Evolutionary conservation across 2,113 vertebrate species (phyloP), one percentile per base, ranked within the genome.

Genomic region (Rana temporaria): DNA sequence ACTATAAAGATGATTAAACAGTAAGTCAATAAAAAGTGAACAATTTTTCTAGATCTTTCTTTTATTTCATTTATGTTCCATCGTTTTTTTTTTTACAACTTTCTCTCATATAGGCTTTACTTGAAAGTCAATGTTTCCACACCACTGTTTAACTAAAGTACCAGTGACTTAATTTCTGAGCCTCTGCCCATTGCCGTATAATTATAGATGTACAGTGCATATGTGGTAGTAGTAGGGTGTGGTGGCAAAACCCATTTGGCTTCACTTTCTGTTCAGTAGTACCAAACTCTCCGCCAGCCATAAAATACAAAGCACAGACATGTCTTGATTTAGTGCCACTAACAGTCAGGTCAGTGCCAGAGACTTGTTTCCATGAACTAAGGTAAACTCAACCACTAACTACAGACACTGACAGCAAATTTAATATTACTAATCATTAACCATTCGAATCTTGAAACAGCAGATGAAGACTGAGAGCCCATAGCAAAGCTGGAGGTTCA

Each of bases 171-270:
- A 52, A 38, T 53, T 17, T 75, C 26, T 30, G 26, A 30, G 26
- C 26, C 26, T 56, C 32, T 68, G 34, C 32, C 30, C 18, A 73
- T 79, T 68, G 30, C 38, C 24, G 18, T 56, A 24, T 19, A 68
- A 20, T 69, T 68, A 34, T 79, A 57, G 52, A 19, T 42, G 26
- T 34, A 38, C 34, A 38, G 34, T 38, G 12, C 24, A 30, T 15
- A 64, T 26, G 55, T 24, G 53, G 79, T 81, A 81, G 57, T 72
- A 81, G 67, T 19, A 53, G 79, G 68, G 79, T 81, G 79, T 81
- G 68, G 68, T 63, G 70, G 68, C 68, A 63, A 18, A 62, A 22
- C 57, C 78, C 38, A 32, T 26, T 72, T 64, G 79, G 79, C 79
- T 81, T 64, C 5, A 62, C 19, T 20, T 63, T 19, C 32, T 72